Percentiles rank a stretch among this genome's conserved stretches.
These are phyloP conservation scores for Benitochromis conjunctus DNA, from an alignment of 2,113 vertebrate genomes.

Conservation along the genomic window DNA sequence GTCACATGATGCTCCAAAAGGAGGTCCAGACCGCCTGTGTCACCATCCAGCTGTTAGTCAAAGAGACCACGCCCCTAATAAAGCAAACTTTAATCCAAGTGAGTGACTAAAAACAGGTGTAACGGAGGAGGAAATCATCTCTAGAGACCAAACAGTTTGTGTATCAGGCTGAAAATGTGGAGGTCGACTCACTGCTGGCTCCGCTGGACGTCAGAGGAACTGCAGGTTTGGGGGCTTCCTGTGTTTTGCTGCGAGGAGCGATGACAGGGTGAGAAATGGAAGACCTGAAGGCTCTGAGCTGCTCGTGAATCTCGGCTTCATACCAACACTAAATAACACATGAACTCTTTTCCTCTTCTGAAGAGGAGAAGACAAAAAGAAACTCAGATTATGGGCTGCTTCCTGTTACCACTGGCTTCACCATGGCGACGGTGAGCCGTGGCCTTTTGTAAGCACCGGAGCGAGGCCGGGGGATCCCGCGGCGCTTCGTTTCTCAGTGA, in stretches of 20 bases:
- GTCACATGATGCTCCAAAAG: background rate
- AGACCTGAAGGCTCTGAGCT: background rate
- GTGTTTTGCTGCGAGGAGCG: background rate
- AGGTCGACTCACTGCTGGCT: background rate
- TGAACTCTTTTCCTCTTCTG: conserved; percentile 25
- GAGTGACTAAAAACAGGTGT: background rate
- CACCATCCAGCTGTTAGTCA: background rate
- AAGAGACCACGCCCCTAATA: background rate
- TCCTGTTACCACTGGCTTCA: conserved; percentile 53
- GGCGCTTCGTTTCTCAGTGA: conserved; percentile 47
- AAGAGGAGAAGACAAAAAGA: background rate
- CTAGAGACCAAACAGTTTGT: background rate
- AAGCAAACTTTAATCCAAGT: background rate
- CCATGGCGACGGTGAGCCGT: conserved; percentile 43
- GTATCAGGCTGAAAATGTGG: background rate
- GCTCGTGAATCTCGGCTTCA: background rate
- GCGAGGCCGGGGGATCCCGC: conserved; percentile 38
- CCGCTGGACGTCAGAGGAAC: background rate
- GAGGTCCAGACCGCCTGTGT: background rate
- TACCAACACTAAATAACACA: conserved; percentile 17
- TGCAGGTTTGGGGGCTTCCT: background rate
- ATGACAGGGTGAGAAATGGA: background rate
- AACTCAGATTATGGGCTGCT: conserved; percentile 49
- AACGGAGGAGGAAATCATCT: background rate
- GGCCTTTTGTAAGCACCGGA: conserved; percentile 26